Percentiles rank a stretch among this genome's conserved stretches.
Conservation (phyloP, 2,888 invertebrate species). For the Caenorhabditis afra region DNA sequence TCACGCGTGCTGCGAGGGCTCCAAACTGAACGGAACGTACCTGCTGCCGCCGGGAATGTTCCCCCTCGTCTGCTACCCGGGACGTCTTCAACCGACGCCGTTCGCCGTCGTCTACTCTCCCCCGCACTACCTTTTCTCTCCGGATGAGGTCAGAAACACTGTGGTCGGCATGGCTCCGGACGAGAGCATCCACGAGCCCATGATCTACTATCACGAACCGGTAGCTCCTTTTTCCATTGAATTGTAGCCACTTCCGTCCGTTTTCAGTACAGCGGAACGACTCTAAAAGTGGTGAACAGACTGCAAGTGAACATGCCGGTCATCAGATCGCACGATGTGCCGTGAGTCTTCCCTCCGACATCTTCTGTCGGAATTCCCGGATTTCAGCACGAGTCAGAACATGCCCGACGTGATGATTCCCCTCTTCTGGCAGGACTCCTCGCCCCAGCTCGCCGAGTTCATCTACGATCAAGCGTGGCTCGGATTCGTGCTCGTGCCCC, state of each 20-base stretch:
- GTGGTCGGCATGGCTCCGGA: constrained; percentile 67
- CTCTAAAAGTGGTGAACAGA: constrained; percentile 65
- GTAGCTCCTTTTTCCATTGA: no score
- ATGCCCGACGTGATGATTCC: constrained; percentile 70
- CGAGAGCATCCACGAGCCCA: constrained; percentile 59
- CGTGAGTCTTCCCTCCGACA: constrained; percentile 53
- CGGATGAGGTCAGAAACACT: constrained; percentile 64
- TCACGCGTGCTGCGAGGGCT: constrained; percentile 71
- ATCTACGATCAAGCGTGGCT: constrained; percentile 64
- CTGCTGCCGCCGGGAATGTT: constrained; percentile 71
- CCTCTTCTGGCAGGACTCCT: constrained; percentile 70
- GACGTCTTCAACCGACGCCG: constrained; percentile 69
- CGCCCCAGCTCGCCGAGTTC: constrained; percentile 58
- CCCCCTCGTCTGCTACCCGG: constrained; percentile 70
- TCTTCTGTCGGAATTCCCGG: neutral
- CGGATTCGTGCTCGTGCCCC: constrained; percentile 69
- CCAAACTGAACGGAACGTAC: constrained; percentile 57
- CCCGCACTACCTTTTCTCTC: constrained; percentile 73
- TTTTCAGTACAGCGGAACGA: constrained; percentile 73
- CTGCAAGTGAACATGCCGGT: constrained; percentile 73
- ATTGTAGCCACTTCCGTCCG: no score
- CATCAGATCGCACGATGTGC: constrained; percentile 54
- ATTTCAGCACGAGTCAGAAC: constrained; percentile 69
- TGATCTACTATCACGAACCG: constrained; percentile 70
- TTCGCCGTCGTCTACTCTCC: constrained; percentile 75